phyloP scores from a whole-genome alignment of 2,797 vertebrate species.

The Halcyon chelicuti region DNA sequence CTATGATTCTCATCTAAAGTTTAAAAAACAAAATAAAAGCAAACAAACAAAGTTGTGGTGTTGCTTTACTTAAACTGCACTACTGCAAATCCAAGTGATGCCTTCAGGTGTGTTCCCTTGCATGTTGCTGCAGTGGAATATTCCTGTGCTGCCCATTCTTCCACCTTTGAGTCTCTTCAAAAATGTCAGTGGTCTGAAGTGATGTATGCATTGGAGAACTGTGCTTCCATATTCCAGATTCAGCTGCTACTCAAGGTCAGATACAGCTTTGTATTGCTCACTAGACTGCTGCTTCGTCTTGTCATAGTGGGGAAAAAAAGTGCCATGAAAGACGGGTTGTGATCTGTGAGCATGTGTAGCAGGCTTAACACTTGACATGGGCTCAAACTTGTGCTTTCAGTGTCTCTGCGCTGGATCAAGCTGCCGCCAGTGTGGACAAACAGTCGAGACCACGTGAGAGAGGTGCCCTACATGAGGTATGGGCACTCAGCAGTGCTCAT shows the following conservation, averaged over 20 bases:
- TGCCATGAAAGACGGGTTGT: fast-evolving
- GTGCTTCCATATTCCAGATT: neutral
- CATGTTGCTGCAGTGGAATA: neutral
- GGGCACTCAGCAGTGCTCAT: constrained; percentile 97
- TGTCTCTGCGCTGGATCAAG: constrained; percentile 97
- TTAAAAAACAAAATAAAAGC: neutral
- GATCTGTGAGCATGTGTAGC: neutral
- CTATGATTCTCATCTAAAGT: neutral
- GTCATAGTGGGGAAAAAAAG: neutral
- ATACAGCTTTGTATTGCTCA: neutral
- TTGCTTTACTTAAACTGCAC: neutral
- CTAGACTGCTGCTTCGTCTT: neutral
- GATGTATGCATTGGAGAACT: neutral
- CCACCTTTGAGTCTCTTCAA: neutral
- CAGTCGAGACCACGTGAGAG: constrained; percentile 86
- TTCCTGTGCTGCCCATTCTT: neutral
- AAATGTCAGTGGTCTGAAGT: neutral
- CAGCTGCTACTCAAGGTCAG: neutral
- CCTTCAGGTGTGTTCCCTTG: neutral
- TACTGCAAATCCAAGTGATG: neutral
- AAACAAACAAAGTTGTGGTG: neutral
- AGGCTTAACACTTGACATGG: neutral
- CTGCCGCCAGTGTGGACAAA: constrained; percentile 90
- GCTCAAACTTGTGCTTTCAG: constrained; percentile 75
- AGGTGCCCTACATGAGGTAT: constrained; percentile 98